phyloP scores from a whole-genome alignment of 2,888 invertebrate species.

The Parapristionchus giblindavisi region DNA sequence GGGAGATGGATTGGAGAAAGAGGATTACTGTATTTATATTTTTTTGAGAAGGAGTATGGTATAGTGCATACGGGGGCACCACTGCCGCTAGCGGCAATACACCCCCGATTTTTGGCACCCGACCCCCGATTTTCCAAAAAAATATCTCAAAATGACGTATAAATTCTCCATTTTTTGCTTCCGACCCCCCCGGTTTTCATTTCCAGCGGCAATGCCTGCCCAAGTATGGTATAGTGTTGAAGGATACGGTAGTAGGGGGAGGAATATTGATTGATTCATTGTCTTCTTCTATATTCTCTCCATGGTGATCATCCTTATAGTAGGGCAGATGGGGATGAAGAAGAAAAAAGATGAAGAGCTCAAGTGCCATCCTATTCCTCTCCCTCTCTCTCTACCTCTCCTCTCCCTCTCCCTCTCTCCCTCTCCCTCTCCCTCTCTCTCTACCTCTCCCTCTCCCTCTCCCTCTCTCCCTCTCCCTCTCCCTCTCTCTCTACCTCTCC shows the following conservation, averaged over 20 bases:
- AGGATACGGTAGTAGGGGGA: conserved; percentile 13
- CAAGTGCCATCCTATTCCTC: no score
- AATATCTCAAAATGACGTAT: no score
- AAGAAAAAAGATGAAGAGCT: not conserved
- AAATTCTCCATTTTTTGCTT: not conserved
- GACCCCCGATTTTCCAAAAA: no score
- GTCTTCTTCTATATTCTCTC: not conserved
- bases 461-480: conserved; percentile 1
- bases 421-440: not conserved
- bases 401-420: not conserved
- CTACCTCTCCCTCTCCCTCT: no score
- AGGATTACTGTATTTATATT: not conserved
- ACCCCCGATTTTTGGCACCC: no score
- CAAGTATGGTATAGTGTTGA: not conserved
- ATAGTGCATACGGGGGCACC: not conserved
- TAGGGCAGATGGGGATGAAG: not conserved
- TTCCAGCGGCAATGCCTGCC: conserved; percentile 6
- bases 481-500: no score
- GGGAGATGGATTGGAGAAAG: not conserved
- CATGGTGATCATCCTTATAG: not conserved
- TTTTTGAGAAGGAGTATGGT: conserved; percentile 22
- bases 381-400: not conserved
- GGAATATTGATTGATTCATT: not conserved
- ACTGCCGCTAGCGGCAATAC: no score
- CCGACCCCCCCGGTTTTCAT: not conserved